phyloP scores from a whole-genome alignment of 2,797 vertebrate species.

The Dryobates pubescens region DNA sequence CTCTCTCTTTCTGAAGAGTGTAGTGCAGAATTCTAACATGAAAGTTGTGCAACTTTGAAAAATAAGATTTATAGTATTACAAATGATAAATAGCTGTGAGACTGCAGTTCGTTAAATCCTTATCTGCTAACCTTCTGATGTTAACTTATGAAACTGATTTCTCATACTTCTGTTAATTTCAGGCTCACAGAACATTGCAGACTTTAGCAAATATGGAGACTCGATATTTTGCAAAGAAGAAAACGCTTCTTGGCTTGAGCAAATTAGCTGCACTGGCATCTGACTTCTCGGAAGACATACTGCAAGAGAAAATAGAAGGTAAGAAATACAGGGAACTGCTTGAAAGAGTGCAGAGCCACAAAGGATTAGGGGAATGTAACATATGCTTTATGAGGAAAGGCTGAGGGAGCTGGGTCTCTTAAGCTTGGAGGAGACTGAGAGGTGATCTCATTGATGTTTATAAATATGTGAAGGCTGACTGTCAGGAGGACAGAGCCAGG shows the following conservation, averaged over 20 bases:
- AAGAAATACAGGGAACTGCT: neutral
- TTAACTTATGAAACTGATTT: neutral
- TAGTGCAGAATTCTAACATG: neutral
- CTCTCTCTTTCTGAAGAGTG: neutral
- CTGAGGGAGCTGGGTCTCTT: no score
- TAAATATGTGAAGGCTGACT: no score
- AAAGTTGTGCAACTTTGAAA: neutral
- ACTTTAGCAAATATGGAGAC: conserved; percentile 89
- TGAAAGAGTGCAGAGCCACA: no score
- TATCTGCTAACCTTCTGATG: neutral
- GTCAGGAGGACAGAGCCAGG: no score
- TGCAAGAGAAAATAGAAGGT: conserved; percentile 90
- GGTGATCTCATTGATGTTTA: no score
- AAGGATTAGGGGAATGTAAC: no score
- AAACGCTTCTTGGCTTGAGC: conserved; percentile 95
- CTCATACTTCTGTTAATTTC: neutral
- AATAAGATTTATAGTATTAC: neutral
- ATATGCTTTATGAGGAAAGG: no score
- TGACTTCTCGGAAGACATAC: conserved; percentile 81
- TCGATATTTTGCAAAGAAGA: conserved; percentile 93
- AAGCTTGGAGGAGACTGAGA: no score
- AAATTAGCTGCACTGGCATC: conserved; percentile 91
- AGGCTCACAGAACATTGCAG: conserved; percentile 91
- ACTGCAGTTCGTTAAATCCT: neutral
- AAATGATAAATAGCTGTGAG: neutral